Base-by-base conservation (phyloP, 2,113 vertebrate species). In the Phaethornis superciliosus region DNA sequence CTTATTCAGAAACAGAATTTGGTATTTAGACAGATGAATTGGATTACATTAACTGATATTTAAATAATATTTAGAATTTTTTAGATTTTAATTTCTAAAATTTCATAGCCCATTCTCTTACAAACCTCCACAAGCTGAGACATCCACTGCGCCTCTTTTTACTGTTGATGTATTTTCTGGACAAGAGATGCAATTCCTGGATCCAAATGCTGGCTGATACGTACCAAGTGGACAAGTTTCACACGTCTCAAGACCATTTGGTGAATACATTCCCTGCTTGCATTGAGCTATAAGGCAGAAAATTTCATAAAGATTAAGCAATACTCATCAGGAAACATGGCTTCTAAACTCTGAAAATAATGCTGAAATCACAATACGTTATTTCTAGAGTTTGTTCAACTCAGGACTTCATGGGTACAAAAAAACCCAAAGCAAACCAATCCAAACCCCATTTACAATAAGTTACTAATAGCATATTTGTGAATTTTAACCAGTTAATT, bases 191-290 rank as follows among this genome's bases (percentile, higher is more conserved):
- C 99, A 99, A 76, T 95, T 97, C 75, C 95, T 98, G 69, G 99
- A 98, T 70, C 98, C 99, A 68, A 97, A 97, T 13, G 93, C 97
- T 22, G 98, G 96, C 95, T 99, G 99, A 76, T 98, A 99, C 67
- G 98, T 98, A 63, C 99, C 99, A 96, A 99, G 91, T 0, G 99
- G 99, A 96, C 99, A 99, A 0, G 99, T 99, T 96, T 99, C 99
- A 30, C 99, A 99, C 6, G 98, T 99, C 97, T 99, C 99, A 95
- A 99, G 96, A 18, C 99, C 99, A 20, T 98, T 99, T 79, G 97
- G 32, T 28, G 99, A 99, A n/a, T 98, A 99, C 3, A 98, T 99
- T 60, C 99, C 99, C 30, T 99, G 99, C 86, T 99, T 99, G 96
- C 99, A 99, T 93, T 99, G 98, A 93, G 98, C 99, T 99, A 75